phyloP scores from a whole-genome alignment of 2,888 invertebrate species.

The Salpingus planirostris region DNA sequence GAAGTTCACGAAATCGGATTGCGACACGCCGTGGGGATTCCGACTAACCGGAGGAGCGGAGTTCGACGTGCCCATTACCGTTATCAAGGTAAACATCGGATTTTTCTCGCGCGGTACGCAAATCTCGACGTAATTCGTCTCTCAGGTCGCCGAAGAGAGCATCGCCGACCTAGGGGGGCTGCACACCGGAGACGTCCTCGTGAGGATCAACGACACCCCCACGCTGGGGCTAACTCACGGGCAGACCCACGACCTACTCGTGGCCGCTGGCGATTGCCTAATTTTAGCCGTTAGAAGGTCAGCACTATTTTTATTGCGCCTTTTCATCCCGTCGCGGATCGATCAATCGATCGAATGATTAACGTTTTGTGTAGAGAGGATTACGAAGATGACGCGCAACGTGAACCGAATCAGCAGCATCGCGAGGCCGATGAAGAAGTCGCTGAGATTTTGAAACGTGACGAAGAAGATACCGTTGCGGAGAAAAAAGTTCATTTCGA shows the following conservation, averaged over 20 bases:
- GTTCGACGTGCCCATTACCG: conserved; percentile 63
- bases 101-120: too few species aligned
- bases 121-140: too few species aligned
- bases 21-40: conserved; percentile 68
- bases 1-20: conserved; percentile 51
- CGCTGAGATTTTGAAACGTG: too few species aligned
- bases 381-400: too few species aligned
- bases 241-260: conserved; percentile 66
- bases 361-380: too few species aligned
- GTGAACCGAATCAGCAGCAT: too few species aligned
- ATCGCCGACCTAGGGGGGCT: conserved; percentile 77
- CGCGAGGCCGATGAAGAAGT: too few species aligned
- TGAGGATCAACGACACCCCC: conserved; percentile 63
- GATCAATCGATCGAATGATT: too few species aligned
- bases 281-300: conserved; percentile 64
- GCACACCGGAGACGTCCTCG: conserved; percentile 74
- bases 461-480: too few species aligned
- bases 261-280: conserved; percentile 62
- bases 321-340: too few species aligned
- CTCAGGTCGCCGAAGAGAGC: conserved; percentile 69
- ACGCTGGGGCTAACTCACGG: conserved; percentile 64
- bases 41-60: conserved; percentile 66
- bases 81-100: conserved; percentile 54
- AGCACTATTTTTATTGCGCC: conserved; percentile 12
- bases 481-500: too few species aligned